Percentiles rank a stretch among this genome's conserved stretches.
phyloP scores from a whole-genome alignment of 1,140 invertebrate genomes.

The Whitmania pigra region DNA sequence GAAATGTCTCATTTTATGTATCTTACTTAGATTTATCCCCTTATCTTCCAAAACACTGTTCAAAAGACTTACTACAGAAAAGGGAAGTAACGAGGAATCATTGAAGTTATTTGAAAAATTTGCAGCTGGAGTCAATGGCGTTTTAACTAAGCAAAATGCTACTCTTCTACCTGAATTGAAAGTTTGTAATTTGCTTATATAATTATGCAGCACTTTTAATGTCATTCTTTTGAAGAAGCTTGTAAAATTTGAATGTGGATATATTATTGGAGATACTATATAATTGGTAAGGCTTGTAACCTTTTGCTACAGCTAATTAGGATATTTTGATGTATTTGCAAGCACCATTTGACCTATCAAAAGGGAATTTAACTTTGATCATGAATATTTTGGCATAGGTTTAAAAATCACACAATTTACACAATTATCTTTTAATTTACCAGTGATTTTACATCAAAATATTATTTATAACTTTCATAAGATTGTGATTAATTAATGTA shows the following conservation, averaged over 20 bases:
- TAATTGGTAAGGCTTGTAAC: too few species aligned
- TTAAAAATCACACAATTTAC: too few species aligned
- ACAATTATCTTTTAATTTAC: too few species aligned
- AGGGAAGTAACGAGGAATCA: not conserved
- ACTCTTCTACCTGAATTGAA: constrained; percentile 4
- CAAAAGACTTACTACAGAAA: not conserved
- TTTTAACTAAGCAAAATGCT: not conserved
- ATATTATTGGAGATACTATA: not conserved
- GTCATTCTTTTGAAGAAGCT: not conserved
- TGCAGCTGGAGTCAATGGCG: not conserved
- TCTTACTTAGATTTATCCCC: not conserved
- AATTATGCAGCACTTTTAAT: not conserved
- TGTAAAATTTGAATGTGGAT: not conserved
- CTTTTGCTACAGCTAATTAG: too few species aligned
- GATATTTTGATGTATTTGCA: too few species aligned
- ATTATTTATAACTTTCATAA: too few species aligned
- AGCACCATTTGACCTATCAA: too few species aligned
- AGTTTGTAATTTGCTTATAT: not conserved
- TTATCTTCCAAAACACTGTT: constrained; percentile 10
- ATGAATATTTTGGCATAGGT: too few species aligned
- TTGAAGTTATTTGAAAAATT: constrained; percentile 13
- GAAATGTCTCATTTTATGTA: not conserved
- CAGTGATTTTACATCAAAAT: too few species aligned
- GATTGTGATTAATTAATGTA: too few species aligned
- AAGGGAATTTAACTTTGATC: too few species aligned